Percentiles rank a stretch among this genome's conserved stretches.
Evolutionary conservation across 2,113 vertebrate species (phyloP).

Genomic region (Osmerus mordax): DNA sequence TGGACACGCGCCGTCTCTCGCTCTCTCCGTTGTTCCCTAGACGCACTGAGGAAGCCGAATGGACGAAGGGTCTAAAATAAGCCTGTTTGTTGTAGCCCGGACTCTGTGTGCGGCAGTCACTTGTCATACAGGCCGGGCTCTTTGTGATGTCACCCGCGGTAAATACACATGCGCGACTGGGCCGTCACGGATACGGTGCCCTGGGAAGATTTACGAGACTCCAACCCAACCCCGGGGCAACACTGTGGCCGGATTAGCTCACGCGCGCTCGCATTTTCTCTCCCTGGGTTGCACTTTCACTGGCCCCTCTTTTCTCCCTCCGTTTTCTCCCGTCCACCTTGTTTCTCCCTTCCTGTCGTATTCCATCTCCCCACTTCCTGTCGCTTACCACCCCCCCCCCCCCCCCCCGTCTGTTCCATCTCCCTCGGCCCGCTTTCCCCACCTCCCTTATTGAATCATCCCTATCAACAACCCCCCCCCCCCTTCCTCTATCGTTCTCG

Average conservation of each 20-base stretch:
- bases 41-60: no score
- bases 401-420: no score
- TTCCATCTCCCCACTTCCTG: no score
- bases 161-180: constrained; percentile 48
- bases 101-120: constrained; percentile 43
- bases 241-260: constrained; percentile 16
- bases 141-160: constrained; percentile 64
- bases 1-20: no score
- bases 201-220: no score
- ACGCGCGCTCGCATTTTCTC: constrained; percentile 18
- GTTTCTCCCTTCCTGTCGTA: background rate
- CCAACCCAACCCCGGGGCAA: background rate
- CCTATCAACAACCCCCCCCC: background rate
- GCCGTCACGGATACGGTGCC: no score
- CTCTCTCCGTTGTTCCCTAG: no score
- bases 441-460: constrained; percentile 2
- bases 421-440: no score
- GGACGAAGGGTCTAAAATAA: no score
- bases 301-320: constrained; percentile 14
- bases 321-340: constrained; percentile 4
- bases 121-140: constrained; percentile 55
- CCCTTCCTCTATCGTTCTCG: background rate
- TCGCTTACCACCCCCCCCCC: no score
- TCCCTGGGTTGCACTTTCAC: constrained; percentile 21
- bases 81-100: background rate